phyloP scores from a whole-genome alignment of 2,113 vertebrate genomes.

The Thomomys bottae region DNA sequence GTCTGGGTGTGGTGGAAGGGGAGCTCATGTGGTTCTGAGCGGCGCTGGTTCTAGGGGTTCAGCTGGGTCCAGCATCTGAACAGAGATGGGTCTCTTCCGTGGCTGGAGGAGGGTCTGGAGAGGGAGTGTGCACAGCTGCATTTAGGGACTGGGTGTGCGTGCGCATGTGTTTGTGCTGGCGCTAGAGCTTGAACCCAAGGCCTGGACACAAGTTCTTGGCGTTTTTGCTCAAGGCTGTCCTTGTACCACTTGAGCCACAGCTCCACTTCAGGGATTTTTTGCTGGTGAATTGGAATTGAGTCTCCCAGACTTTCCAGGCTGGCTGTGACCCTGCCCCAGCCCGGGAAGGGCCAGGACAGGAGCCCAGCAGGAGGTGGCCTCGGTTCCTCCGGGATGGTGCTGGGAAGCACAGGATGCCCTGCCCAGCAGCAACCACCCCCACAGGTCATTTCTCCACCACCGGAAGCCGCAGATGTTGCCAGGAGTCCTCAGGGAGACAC shows the following conservation, averaged over 20 bases:
- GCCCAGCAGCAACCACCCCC: background rate
- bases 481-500: background rate
- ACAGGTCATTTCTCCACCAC: accelerated
- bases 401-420: background rate
- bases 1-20: background rate
- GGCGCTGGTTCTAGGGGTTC: background rate
- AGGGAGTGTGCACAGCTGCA: background rate
- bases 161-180: no score
- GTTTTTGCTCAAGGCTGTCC: no score
- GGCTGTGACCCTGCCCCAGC: no score
- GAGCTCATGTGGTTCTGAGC: background rate
- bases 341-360: no score
- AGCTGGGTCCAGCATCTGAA: background rate
- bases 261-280: no score
- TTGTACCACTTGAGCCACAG: no score
- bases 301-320: no score
- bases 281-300: no score
- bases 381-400: accelerated
- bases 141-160: background rate
- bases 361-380: no score
- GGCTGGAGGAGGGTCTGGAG: background rate
- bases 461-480: background rate
- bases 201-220: no score
- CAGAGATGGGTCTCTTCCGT: background rate
- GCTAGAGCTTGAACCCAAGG: no score